Conservation (phyloP, 2,888 invertebrate species). For the Drosophila anomalata region DNA sequence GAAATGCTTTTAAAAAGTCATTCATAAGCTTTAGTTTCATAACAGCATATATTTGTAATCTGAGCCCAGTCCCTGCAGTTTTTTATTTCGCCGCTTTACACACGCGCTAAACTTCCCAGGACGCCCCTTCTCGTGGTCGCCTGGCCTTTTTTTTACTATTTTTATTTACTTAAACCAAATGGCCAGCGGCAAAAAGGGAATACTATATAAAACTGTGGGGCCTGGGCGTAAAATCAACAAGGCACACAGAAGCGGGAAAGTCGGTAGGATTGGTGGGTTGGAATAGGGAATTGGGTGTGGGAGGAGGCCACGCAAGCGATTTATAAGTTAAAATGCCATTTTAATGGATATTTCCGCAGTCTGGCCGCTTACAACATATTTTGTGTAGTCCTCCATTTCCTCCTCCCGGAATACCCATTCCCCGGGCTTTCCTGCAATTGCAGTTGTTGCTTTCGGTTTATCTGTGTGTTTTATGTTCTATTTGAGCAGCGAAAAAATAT, state of each 20-base stretch:
- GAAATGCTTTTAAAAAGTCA: slow-evolving; percentile 70
- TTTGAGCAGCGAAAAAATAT: slow-evolving; percentile 42
- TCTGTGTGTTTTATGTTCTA: slow-evolving; percentile 45
- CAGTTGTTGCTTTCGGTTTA: slow-evolving; percentile 28
- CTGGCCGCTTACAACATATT: slow-evolving; percentile 59
- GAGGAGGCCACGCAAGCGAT: slow-evolving; percentile 55
- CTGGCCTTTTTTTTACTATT: slow-evolving; percentile 25
- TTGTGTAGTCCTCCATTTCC: slow-evolving; percentile 30
- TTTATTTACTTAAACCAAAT: slow-evolving; percentile 59
- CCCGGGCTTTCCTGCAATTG: slow-evolving; percentile 12
- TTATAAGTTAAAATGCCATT: slow-evolving; percentile 76
- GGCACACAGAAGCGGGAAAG: neutral
- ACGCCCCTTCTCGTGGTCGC: neutral
- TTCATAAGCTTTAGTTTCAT: slow-evolving; percentile 68
- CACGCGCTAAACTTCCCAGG: slow-evolving; percentile 17
- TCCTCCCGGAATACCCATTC: neutral
- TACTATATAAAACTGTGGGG: slow-evolving; percentile 36
- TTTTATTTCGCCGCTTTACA: slow-evolving; percentile 50
- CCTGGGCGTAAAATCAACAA: slow-evolving; percentile 22
- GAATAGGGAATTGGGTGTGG: neutral
- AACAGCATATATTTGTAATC: slow-evolving; percentile 61
- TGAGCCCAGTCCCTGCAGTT: slow-evolving; percentile 22
- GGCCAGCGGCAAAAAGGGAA: slow-evolving; percentile 55
- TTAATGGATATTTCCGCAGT: slow-evolving; percentile 77
- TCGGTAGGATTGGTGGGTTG: neutral